Evolutionary conservation across 2,888 invertebrate species (phyloP).

Genomic region (Campoplex nolae): DNA sequence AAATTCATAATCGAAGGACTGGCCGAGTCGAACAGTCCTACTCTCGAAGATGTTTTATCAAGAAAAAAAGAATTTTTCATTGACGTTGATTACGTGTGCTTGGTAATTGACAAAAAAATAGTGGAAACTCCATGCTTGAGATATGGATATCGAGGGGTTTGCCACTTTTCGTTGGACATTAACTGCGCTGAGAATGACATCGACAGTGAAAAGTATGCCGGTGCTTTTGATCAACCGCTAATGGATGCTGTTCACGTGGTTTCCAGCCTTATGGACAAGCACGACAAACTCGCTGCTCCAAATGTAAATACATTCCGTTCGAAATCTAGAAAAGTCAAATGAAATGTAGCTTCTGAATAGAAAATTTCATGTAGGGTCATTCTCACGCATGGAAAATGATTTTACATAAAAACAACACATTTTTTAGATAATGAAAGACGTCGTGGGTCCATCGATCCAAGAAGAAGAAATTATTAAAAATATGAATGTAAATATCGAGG

Average conservation of each 20-base stretch:
- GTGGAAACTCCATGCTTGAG: conserved; percentile 71
- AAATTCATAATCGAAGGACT: conserved; percentile 75
- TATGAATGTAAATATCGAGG: conserved; percentile 59
- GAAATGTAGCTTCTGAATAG: neutral
- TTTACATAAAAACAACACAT: neutral
- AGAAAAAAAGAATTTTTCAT: conserved; percentile 71
- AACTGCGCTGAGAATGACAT: conserved; percentile 71
- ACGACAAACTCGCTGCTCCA: conserved; percentile 69
- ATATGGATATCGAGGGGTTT: conserved; percentile 74
- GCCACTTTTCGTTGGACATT: conserved; percentile 70
- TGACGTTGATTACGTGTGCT: conserved; percentile 72
- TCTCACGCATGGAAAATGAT: too few relatives aligned
- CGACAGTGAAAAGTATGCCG: conserved; percentile 72
- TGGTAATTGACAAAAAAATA: conserved; percentile 72
- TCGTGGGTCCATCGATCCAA: conserved; percentile 59
- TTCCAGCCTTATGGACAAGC: conserved; percentile 70
- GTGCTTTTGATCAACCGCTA: conserved; percentile 74
- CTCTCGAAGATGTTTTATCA: conserved; percentile 67
- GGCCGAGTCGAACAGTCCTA: conserved; percentile 69
- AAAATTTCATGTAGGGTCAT: neutral
- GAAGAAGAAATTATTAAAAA: conserved; percentile 68
- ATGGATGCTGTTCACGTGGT: conserved; percentile 70
- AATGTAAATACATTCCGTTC: conserved; percentile 30
- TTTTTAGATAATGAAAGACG: conserved; percentile 68
- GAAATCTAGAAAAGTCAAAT: neutral